Evolutionary conservation across 2,797 vertebrate species (phyloP), one percentile per base, ranked within the genome.

Genomic region (Hypotaenidia okinawae): DNA sequence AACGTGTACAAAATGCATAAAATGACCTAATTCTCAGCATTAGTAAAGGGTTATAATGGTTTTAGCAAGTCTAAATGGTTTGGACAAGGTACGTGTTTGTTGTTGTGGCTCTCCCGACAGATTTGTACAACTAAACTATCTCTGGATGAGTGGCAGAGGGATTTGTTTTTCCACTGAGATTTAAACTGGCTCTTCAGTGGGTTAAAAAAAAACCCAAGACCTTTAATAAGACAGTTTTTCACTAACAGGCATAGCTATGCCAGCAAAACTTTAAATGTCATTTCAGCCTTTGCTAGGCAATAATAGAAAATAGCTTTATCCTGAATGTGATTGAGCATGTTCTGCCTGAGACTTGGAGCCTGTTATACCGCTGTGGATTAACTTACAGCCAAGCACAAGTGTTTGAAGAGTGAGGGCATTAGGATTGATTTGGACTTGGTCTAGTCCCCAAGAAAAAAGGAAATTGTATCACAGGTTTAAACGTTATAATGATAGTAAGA

Each of bases 1-100:
- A 49, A 30, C 2, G 12, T 3, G 10, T 58, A 21, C 0, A 5
- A 57, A 84, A n/a, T 5, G 5, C 3, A 6, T 14, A 54, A 57
- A 82, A 28, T 11, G 13, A 27, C 10, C 1, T 2, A 49, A 55
- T 32, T 13, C 2, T 7, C 3, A 9, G 4, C 4, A 0, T 63
- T 51, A 45, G 32, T 18, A 91, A 81, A 57, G 2, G 3, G 3
- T 33, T 27, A 16, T 19, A 11, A 22, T 0, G 17, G 0, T 54
- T 79, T 67, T 5, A 61, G 57, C 21, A 59, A 76, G 37, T 21
- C 75, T n/a, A n/a, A n/a, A 11, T 1, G 15, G 7, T 68, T 66
- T 76, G 59, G 70, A 30, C 43, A 78, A 45, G 45, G 24, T 35
- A 25, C 4, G 14, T 45, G 33, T 55, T 79, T 78, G 59, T 47